phyloP scores from a whole-genome alignment of 64 coral and sea anemone genomes.

The Acropora tenuis region DNA sequence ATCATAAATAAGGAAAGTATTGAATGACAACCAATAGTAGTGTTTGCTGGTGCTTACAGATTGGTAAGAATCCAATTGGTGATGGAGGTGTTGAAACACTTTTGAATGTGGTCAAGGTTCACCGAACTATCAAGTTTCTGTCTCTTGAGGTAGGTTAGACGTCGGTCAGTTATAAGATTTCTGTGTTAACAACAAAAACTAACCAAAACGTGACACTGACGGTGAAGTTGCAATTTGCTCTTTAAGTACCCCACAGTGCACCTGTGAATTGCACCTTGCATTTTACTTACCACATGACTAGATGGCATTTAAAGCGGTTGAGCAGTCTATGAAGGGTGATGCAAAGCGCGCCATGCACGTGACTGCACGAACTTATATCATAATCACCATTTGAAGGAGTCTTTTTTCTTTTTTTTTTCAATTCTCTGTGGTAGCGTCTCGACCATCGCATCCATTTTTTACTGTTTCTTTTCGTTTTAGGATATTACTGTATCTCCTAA shows the following conservation, averaged over 20 bases:
- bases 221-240: too few relatives aligned
- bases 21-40: not conserved
- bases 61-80: constrained; percentile 97
- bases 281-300: too few relatives aligned
- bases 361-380: too few relatives aligned
- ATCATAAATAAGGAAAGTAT: not conserved
- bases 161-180: too few relatives aligned
- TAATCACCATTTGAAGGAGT: too few relatives aligned
- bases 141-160: constrained; percentile 79
- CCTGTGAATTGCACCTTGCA: too few relatives aligned
- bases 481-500: constrained; percentile 92
- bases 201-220: not conserved
- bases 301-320: too few relatives aligned
- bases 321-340: too few relatives aligned
- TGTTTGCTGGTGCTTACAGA: constrained; percentile 28
- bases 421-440: too few relatives aligned
- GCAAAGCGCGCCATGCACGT: too few relatives aligned
- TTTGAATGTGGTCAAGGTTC: constrained; percentile 77
- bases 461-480: constrained; percentile 26
- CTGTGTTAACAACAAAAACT: not conserved
- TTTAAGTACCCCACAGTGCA: too few relatives aligned
- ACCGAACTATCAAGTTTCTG: constrained; percentile 76
- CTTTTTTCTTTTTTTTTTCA: too few relatives aligned
- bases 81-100: constrained; percentile 92
- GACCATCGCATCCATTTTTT: not conserved